Evolutionary conservation across 1,140 invertebrate species (phyloP).

Genomic region (Nylanderia fulva): DNA sequence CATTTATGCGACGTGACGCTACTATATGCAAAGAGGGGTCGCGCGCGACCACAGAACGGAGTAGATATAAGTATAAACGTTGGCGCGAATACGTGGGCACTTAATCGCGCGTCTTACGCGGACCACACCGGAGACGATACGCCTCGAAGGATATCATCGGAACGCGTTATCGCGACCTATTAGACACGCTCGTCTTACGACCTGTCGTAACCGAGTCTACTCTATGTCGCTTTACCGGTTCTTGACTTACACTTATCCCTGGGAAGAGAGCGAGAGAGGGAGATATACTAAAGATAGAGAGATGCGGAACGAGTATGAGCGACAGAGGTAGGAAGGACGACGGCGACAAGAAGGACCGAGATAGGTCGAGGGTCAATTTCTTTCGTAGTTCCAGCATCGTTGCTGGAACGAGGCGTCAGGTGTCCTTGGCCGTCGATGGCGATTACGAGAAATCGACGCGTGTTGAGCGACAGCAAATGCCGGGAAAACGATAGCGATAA

Average conservation of each 20-base stretch:
- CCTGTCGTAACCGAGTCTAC: slow-evolving; percentile 77
- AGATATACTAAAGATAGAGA: slow-evolving; percentile 6
- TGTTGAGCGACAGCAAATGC: background rate
- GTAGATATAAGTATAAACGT: slow-evolving; percentile 1
- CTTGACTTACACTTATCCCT: slow-evolving; percentile 65
- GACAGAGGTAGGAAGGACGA: background rate
- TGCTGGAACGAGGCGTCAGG: slow-evolving; percentile 57
- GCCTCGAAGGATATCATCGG: slow-evolving; percentile 77
- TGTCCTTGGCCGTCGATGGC: slow-evolving; percentile 66
- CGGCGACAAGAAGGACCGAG: slow-evolving; percentile 21
- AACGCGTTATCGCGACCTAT: slow-evolving; percentile 80
- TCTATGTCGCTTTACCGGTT: slow-evolving; percentile 73
- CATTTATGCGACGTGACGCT: slow-evolving; percentile 43
- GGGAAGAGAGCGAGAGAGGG: slow-evolving; percentile 17
- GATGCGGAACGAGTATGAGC: background rate
- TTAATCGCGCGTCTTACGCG: slow-evolving; percentile 74
- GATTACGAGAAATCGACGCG: slow-evolving; percentile 57
- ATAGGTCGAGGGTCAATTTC: slow-evolving; percentile 64
- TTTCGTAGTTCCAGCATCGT: slow-evolving; percentile 39
- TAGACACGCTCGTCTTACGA: slow-evolving; percentile 79
- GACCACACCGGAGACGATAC: slow-evolving; percentile 79
- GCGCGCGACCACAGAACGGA: slow-evolving; percentile 4
- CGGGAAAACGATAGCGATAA: slow-evolving; percentile 52
- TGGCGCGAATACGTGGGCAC: slow-evolving; percentile 50
- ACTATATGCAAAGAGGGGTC: background rate